Percentiles rank a stretch among this genome's conserved stretches.
phyloP scores from a whole-genome alignment of 2,888 invertebrate genomes.

The Apodemia zela region DNA sequence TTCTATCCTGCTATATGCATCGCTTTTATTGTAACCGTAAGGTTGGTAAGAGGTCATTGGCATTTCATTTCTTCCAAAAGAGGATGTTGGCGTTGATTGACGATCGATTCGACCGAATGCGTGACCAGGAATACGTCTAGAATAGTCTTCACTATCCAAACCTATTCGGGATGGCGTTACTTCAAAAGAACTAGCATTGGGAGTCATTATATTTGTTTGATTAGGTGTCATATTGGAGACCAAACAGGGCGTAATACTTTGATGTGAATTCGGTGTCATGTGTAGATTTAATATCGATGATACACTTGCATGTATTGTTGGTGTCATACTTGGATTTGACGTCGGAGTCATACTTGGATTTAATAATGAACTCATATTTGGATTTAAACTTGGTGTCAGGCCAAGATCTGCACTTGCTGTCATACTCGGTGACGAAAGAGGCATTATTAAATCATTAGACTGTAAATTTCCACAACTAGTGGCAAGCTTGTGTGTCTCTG shows the following conservation, averaged over 20 bases:
- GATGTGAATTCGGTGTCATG: constrained; percentile 17
- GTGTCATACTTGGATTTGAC: constrained; percentile 9
- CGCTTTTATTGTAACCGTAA: constrained; percentile 26
- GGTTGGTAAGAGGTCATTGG: constrained; percentile 39
- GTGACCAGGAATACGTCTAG: constrained; percentile 54
- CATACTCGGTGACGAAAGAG: background rate
- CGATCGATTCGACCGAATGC: constrained; percentile 33
- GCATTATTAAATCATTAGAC: constrained; percentile 5
- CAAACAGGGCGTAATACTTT: constrained; percentile 25
- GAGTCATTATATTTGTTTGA: constrained; percentile 28
- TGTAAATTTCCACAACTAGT: background rate
- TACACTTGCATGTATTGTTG: constrained; percentile 21
- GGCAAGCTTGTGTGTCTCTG: background rate
- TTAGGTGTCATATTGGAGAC: constrained; percentile 24
- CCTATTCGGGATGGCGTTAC: constrained; percentile 46
- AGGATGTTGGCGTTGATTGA: constrained; percentile 39
- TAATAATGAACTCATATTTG: no score
- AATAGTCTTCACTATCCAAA: constrained; percentile 46
- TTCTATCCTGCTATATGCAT: constrained; percentile 30
- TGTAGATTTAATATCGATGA: constrained; percentile 23
- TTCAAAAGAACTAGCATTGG: constrained; percentile 32
- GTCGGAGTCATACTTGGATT: constrained; percentile 22
- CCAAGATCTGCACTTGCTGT: constrained; percentile 15
- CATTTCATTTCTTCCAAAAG: constrained; percentile 40
- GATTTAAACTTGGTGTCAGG: constrained; percentile 24